Conservation (phyloP, 2,888 invertebrate genomes). For the Catocala nupta region DNA sequence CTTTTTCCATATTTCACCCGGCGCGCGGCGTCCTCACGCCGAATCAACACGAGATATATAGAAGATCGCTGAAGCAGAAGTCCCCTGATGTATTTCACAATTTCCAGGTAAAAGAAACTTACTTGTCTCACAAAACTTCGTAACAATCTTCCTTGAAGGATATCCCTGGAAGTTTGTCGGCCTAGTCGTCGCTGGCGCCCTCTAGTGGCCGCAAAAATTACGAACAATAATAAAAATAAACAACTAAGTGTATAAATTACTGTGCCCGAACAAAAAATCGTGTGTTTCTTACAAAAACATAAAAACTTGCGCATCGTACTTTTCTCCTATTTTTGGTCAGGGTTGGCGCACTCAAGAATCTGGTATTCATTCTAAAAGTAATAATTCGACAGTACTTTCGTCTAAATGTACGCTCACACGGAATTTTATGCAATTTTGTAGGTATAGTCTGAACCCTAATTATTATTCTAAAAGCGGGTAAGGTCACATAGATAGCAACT, state of each 20-base stretch:
- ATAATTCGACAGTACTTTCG: no score
- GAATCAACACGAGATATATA: conserved; percentile 7
- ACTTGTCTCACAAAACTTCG: conserved; percentile 23
- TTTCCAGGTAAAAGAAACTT: conserved; percentile 39
- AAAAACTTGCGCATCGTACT: conserved; percentile 43
- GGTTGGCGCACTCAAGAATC: conserved; percentile 28
- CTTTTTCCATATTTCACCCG: not conserved
- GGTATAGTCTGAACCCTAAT: no score
- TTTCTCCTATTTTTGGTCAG: conserved; percentile 37
- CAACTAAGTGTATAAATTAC: conserved; percentile 50
- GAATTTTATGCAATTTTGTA: no score
- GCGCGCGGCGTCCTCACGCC: not conserved
- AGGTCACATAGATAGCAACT: no score
- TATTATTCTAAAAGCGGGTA: no score
- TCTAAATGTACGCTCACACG: no score
- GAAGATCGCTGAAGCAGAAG: conserved; percentile 7
- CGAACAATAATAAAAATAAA: conserved; percentile 52
- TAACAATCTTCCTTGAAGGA: conserved; percentile 32
- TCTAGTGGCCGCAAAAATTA: conserved; percentile 38
- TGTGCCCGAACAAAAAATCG: conserved; percentile 34
- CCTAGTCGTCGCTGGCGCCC: conserved; percentile 27
- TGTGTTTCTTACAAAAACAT: conserved; percentile 44
- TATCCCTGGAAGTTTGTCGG: conserved; percentile 30
- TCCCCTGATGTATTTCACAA: conserved; percentile 11
- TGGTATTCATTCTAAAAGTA: not conserved